These are phyloP conservation scores for Papio anubis DNA, from an alignment of 2,113 vertebrate species.

Conservation along the genomic window DNA sequence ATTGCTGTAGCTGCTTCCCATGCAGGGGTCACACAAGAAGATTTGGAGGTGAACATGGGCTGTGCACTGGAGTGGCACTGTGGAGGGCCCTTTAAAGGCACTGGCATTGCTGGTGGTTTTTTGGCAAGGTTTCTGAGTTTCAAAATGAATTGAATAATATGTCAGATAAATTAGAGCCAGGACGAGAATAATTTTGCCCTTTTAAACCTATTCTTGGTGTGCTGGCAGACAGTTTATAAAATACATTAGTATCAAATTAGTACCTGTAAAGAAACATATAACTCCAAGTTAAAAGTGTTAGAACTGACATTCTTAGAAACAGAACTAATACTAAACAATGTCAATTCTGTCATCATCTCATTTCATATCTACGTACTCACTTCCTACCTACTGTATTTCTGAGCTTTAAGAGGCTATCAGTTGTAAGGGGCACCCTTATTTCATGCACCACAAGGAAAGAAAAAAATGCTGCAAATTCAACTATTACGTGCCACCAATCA, in stretches of 20 bases:
- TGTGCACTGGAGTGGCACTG: neutral
- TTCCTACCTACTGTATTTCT: neutral
- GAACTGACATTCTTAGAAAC: neutral
- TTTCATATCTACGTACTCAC: neutral
- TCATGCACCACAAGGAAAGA: neutral
- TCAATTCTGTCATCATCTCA: neutral
- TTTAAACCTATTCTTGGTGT: neutral
- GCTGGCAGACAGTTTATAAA: neutral
- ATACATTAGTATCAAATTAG: neutral
- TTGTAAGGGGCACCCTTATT: neutral
- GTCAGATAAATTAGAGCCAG: neutral
- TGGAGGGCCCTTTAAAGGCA: neutral
- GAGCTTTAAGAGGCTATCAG: neutral
- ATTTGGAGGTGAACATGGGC: too few species aligned
- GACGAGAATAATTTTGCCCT: neutral
- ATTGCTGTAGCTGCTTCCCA: neutral
- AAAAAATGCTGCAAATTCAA: neutral
- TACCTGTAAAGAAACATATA: neutral
- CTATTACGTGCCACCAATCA: neutral
- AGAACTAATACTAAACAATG: neutral
- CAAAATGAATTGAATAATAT: neutral
- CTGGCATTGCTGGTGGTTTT: neutral
- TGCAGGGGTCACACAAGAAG: neutral
- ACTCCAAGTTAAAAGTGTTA: neutral
- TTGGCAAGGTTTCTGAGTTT: neutral